Percentiles rank a stretch among this genome's conserved stretches.
Conservation (phyloP, 1,140 invertebrate species). For the Drosophila navojoa region DNA sequence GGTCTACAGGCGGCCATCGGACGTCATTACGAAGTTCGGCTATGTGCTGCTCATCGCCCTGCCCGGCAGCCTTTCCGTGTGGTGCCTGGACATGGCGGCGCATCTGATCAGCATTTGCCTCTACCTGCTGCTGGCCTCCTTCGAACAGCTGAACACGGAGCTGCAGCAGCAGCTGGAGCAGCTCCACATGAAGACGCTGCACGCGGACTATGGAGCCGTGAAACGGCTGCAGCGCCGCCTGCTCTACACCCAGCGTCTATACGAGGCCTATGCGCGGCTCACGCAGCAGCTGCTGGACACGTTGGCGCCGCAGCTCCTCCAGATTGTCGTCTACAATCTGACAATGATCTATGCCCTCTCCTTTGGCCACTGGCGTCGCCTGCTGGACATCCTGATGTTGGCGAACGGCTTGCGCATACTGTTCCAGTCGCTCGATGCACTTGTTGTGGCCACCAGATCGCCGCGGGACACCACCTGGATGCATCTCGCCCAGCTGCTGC, state of each 20-base stretch:
- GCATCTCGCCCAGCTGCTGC: conserved; percentile 38
- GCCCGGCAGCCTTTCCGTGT: conserved; percentile 40
- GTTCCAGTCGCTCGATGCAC: conserved; percentile 30
- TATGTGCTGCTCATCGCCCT: conserved; percentile 21
- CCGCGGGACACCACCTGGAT: conserved; percentile 43
- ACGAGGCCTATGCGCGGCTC: conserved; percentile 36
- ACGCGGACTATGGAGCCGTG: conserved; percentile 30
- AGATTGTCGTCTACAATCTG: conserved; percentile 54
- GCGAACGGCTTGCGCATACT: conserved; percentile 44
- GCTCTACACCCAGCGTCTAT: conserved; percentile 32
- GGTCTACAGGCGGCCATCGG: not conserved
- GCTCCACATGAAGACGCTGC: conserved; percentile 34
- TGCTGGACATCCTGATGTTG: conserved; percentile 29
- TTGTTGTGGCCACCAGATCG: conserved; percentile 15
- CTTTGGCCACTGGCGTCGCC: conserved; percentile 30
- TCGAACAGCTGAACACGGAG: conserved; percentile 44
- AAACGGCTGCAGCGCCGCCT: conserved; percentile 23
- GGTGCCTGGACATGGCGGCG: conserved; percentile 48
- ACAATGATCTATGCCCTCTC: conserved; percentile 52
- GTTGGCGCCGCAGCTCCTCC: conserved; percentile 45
- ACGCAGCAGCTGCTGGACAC: conserved; percentile 45
- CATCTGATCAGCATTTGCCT: conserved; percentile 45
- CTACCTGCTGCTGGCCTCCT: conserved; percentile 42
- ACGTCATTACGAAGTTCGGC: not conserved
- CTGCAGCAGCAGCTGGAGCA: conserved; percentile 14